Evolutionary conservation across 2,797 vertebrate species (phyloP), one percentile per base, ranked within the genome.

Genomic region (Heteromormyrus szaboi): DNA sequence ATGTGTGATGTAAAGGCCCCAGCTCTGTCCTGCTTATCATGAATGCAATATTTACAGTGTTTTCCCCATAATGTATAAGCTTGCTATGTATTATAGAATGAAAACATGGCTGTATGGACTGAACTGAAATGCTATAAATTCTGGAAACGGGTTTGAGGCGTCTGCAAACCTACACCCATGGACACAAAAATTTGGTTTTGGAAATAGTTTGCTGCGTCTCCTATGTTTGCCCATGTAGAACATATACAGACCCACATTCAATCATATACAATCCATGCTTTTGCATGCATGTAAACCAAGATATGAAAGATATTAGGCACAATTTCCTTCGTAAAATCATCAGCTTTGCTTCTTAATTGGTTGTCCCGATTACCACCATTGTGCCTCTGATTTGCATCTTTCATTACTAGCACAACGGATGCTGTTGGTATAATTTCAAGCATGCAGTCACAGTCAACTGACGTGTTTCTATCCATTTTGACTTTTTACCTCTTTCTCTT

Each of bases 11-110:
- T 33, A 81, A 81, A 81, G 37, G 8, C 7, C 19, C 41, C 19
- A 1, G 7, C 41, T 81, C 76, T 56, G 25, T 19, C 85, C 48
- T 54, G 53, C 17, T 85, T 85, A 56, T 3, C 25, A 86, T 86
- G 14, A 86, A 86, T 37, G 53, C 53, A 86, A 56, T 86, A 54
- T 86, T 54, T 56, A 86, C 25, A 86, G 85, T 86, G 44, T 29
- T 48, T 85, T 17, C 22, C 12, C 29, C 11, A 2, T 41, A 59
- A 87, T 87, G 19, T 59, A 62, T 44, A 62, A 87, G 53, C 29
- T 59, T 46, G 33, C 41, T 33, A 46, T 87, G 85, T 41, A 53
- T 53, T 51, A 85, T 25, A 29, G 46, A 85, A 50, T 85, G 48
- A 85, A 85, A 46, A n/a, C 19, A 50, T n/a, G 76, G 7, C 41